Evolutionary conservation across 2,797 vertebrate species (phyloP).

Genomic region (Acanthis flammea): DNA sequence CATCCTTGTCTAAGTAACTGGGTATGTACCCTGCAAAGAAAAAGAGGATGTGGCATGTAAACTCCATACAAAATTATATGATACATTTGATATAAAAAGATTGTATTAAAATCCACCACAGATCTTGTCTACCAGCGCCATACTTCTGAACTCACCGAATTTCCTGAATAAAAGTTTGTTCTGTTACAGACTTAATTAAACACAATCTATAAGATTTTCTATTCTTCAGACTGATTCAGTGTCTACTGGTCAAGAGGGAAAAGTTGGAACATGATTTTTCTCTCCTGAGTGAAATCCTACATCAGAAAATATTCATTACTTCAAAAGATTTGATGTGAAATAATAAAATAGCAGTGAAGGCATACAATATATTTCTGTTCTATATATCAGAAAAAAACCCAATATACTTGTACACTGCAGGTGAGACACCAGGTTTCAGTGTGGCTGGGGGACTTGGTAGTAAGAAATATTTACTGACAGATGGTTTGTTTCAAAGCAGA

Average conservation of each 20-base stretch:
- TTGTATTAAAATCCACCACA: background rate
- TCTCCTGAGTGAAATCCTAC: background rate
- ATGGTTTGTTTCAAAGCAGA: background rate
- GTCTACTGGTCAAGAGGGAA: background rate
- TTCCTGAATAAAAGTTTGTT: background rate
- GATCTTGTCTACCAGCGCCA: background rate
- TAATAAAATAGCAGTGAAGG: background rate
- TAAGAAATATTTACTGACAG: background rate
- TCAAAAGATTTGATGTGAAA: background rate
- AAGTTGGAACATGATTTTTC: background rate
- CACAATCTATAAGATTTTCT: background rate
- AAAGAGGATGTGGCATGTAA: constrained; percentile 13
- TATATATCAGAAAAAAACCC: background rate
- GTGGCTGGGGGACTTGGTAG: background rate
- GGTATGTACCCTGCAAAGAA: constrained; percentile 92
- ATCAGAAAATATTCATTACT: background rate
- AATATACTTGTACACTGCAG: background rate
- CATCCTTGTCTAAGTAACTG: constrained; percentile 98
- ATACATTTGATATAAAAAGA: background rate
- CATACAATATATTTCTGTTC: background rate
- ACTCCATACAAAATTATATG: background rate
- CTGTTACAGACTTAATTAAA: background rate
- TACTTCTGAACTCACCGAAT: background rate
- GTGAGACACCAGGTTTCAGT: background rate
- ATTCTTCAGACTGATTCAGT: background rate